Conservation (phyloP, 1,140 invertebrate genomes). For the Conus betulinus region DNA sequence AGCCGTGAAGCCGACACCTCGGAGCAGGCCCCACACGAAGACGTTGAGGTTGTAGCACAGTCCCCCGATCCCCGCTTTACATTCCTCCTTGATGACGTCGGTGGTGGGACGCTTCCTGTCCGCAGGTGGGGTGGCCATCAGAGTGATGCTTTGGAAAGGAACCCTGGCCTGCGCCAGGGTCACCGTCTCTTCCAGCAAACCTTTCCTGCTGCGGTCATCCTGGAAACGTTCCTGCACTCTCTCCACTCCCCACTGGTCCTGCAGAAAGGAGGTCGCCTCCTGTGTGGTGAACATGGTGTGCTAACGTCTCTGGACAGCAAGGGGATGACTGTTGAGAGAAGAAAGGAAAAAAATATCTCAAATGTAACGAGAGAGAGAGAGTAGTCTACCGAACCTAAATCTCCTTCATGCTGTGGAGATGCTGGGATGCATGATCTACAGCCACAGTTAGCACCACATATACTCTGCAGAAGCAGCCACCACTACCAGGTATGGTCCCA, state of each 20-base stretch:
- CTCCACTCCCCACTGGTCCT: conserved; percentile 28
- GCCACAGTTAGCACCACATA: no score
- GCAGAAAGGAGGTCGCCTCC: conserved; percentile 38
- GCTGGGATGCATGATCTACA: no score
- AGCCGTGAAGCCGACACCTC: conserved; percentile 39
- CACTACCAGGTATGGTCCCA: no score
- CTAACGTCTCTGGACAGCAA: no score
- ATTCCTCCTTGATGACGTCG: conserved; percentile 38
- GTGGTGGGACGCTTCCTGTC: conserved; percentile 38
- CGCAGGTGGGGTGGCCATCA: conserved; percentile 37
- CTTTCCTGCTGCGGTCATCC: conserved; percentile 4
- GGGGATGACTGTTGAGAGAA: no score
- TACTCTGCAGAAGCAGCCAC: no score
- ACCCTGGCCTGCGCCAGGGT: conserved; percentile 33
- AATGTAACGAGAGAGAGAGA: no score
- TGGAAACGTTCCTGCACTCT: conserved; percentile 31
- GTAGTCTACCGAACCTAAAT: no score
- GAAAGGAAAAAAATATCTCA: no score
- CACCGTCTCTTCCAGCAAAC: conserved; percentile 36
- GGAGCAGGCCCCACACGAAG: conserved; percentile 41
- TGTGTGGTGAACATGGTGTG: conserved; percentile 41
- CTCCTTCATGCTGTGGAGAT: no score
- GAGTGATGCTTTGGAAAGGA: conserved; percentile 43
- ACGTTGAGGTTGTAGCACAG: conserved; percentile 50
- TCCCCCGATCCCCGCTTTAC: conserved; percentile 40